Conservation (phyloP, 2,113 vertebrate genomes). For the Pao palembangensis region DNA sequence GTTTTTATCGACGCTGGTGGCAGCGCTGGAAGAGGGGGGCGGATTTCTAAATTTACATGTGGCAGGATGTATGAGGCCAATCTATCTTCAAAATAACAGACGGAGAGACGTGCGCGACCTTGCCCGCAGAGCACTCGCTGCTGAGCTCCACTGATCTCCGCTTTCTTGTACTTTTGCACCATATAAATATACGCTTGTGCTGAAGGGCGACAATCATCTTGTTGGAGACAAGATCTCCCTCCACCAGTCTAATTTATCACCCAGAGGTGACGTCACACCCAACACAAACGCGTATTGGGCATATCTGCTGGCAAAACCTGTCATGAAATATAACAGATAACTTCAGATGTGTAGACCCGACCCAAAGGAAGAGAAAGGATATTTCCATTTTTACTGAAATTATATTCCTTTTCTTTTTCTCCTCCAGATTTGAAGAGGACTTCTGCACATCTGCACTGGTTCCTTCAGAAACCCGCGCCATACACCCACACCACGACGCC, state of each 20-base stretch:
- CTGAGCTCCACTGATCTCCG: slow-evolving; percentile 22
- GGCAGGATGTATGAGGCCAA: slow-evolving; percentile 50
- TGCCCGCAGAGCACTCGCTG: slow-evolving; percentile 8
- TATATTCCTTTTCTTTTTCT: too few species aligned
- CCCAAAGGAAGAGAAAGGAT: too few species aligned
- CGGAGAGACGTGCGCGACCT: slow-evolving; percentile 33
- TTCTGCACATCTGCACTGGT: not conserved
- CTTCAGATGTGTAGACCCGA: not conserved
- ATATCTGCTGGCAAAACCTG: not conserved
- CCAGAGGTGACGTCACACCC: not conserved
- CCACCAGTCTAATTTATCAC: slow-evolving; percentile 10
- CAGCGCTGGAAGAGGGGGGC: slow-evolving; percentile 8
- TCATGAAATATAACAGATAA: not conserved
- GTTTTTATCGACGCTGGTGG: slow-evolving; percentile 49
- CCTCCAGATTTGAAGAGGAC: too few species aligned
- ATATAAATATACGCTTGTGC: slow-evolving; percentile 12
- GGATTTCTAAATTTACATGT: slow-evolving; percentile 54
- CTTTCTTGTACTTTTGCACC: not conserved
- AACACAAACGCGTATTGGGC: not conserved
- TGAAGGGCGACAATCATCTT: slow-evolving; percentile 18
- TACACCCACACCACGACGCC: not conserved
- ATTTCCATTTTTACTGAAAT: too few species aligned
- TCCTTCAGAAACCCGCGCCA: not conserved
- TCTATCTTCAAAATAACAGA: slow-evolving; percentile 39
- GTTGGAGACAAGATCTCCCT: slow-evolving; percentile 9